These are phyloP conservation scores for Nomia melanderi DNA, from an alignment of 1,140 invertebrate species.

Conservation along the genomic window DNA sequence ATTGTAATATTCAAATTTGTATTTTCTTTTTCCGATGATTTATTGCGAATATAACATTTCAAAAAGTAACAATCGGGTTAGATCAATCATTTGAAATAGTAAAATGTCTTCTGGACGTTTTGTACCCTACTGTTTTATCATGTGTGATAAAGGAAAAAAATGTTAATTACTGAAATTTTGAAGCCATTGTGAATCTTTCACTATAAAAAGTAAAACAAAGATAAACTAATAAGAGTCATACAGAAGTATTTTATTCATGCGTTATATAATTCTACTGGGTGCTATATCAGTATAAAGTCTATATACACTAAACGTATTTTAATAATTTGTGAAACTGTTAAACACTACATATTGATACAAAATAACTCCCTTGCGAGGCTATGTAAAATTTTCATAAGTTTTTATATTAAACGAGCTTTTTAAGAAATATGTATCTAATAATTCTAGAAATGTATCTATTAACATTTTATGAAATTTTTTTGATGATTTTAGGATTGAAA, in stretches of 20 bases:
- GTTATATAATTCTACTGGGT: conserved; percentile 31
- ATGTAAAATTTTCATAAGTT: conserved; percentile 56
- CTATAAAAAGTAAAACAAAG: not conserved
- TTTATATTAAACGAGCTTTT: conserved; percentile 50
- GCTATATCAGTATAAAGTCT: conserved; percentile 47
- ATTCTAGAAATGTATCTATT: not conserved
- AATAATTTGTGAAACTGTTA: conserved; percentile 42
- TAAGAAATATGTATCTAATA: conserved; percentile 38
- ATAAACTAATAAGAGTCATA: conserved; percentile 12
- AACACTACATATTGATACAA: conserved; percentile 33
- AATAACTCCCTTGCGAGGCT: conserved; percentile 37
- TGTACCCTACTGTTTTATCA: conserved; percentile 15
- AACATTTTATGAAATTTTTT: not conserved
- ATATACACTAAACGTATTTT: conserved; percentile 36
- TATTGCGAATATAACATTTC: conserved; percentile 13
- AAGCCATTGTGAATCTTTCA: not conserved
- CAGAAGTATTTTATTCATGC: conserved; percentile 12
- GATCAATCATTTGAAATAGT: not conserved
- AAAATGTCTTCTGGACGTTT: conserved; percentile 7
- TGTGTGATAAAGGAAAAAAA: conserved; percentile 1
- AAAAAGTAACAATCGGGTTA: not conserved
- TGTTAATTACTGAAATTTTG: conserved; percentile 16
- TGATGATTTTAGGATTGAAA: not conserved
- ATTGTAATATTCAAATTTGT: conserved; percentile 33
- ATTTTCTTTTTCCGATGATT: conserved; percentile 41